Evolutionary conservation across 2,113 vertebrate genomes (phyloP).

Genomic region (Neoarius graeffei): DNA sequence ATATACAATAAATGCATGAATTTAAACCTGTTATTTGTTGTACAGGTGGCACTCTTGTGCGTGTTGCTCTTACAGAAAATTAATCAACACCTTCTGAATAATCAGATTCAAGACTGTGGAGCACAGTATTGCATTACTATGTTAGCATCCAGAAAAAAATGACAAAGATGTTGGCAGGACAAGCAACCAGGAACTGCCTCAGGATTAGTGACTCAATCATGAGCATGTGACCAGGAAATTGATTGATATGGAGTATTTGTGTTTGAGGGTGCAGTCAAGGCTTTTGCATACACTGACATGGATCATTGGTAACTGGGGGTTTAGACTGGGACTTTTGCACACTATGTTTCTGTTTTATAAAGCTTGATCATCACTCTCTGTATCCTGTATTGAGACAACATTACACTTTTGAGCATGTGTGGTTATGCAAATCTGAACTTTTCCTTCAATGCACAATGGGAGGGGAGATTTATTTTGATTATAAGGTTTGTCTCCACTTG

Average conservation of each 20-base stretch:
- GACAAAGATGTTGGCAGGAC: not conserved
- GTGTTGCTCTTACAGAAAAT: not conserved
- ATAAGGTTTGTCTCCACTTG: not conserved
- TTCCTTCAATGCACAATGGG: not conserved
- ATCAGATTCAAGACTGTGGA: not conserved
- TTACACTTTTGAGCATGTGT: not conserved
- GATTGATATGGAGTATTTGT: constrained; percentile 27
- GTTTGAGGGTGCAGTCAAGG: constrained; percentile 40
- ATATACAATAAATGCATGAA: not conserved
- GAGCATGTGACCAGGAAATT: constrained; percentile 9
- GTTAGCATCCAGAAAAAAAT: not conserved
- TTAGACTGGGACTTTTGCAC: not conserved
- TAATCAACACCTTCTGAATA: not conserved
- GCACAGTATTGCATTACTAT: not conserved
- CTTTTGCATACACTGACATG: constrained; percentile 19
- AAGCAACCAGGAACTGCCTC: constrained; percentile 22
- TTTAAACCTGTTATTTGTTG: not conserved
- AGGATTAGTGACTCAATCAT: not conserved
- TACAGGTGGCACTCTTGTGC: not conserved
- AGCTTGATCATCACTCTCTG: not conserved
- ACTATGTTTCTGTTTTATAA: not conserved
- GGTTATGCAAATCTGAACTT: not conserved
- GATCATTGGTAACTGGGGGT: not conserved
- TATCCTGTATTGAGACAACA: not conserved
- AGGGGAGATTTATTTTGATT: not conserved